Evolutionary conservation across 2,113 vertebrate species (phyloP), one percentile per base, ranked within the genome.

Genomic region (Aphyosemion australe): DNA sequence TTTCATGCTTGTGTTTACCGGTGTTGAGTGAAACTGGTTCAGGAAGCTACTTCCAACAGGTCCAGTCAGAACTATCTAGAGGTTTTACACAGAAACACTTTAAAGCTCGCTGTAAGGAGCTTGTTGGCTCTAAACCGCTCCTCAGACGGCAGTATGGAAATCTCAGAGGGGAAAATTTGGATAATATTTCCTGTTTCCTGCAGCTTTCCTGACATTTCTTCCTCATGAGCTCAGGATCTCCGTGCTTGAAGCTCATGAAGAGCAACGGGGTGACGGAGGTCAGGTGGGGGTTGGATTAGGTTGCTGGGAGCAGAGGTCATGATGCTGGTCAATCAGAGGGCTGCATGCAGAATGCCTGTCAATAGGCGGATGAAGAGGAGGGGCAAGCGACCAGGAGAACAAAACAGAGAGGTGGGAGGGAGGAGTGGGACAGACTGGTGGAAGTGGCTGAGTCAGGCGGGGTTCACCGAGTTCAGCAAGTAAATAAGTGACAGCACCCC

Each of bases 401-500:
- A 84, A 73, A 65, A 63, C 55, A 81, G 74, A 65, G 49, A 61
- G 43, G 53, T 9, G 63, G 67, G 69, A 74, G 56, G 64, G 72
- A 55, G 61, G 19, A 66, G 56, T 61, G 74, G 59, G 69, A 19
- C 63, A 60, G 78, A 53, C 55, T 61, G 83, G 58, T 88, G 72
- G 88, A 89, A 89, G 88, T 58, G 20, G 92, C 91, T 91, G 70
- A 93, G 79, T 94, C 91, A 91, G 81, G 84, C 83, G 69, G 79
- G 86, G 91, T 94, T 96, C 93, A 93, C 90, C 47, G 83, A 91
- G 92, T 92, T 90, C 83, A 88, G 88, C 88, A 80, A 89, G 91
- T 91, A 93, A 95, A 94, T 90, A 92, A 94, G 86, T 88, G 92
- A 92, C 67, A 81, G 85, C 91, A 78, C 66, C 74, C 80, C 88